These are phyloP conservation scores for Epinephelus fuscoguttatus DNA, from an alignment of 2,113 vertebrate species.

Conservation along the genomic window DNA sequence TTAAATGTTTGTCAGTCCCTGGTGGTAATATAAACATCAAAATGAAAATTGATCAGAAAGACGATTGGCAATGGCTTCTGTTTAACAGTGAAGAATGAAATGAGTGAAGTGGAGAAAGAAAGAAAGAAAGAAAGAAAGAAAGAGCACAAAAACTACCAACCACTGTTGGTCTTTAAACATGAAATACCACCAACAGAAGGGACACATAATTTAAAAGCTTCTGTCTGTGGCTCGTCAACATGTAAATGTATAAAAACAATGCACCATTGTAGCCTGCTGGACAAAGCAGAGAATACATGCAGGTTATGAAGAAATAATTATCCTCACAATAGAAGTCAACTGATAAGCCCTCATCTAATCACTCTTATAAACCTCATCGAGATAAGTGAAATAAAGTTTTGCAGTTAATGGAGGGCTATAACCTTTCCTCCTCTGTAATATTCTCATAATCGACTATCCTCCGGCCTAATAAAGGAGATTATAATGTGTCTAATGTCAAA, in stretches of 20 bases:
- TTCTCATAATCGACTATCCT: not conserved
- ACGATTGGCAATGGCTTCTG: not conserved
- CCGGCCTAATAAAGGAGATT: not conserved
- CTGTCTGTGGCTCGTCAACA: not conserved
- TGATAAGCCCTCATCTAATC: not conserved
- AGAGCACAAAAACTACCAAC: not conserved
- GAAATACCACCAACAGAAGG: no score
- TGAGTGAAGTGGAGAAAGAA: no score
- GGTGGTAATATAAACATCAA: conserved; percentile 9
- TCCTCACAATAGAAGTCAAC: not conserved
- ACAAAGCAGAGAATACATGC: not conserved
- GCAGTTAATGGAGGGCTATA: not conserved
- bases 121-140: not conserved
- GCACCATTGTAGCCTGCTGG: not conserved
- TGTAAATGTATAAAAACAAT: not conserved
- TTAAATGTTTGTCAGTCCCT: conserved; percentile 14
- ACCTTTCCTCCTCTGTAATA: not conserved
- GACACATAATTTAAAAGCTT: not conserved
- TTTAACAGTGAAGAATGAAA: not conserved
- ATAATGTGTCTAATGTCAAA: not conserved
- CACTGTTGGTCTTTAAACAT: not conserved
- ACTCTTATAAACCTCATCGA: not conserved
- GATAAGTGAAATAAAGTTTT: not conserved
- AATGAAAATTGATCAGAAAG: conserved; percentile 33
- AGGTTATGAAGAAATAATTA: not conserved